A percentile compares a stretch with the other conserved stretches of the same genome.
phyloP scores from a whole-genome alignment of 2,113 vertebrate genomes.

The Prochilodus magdalenae region DNA sequence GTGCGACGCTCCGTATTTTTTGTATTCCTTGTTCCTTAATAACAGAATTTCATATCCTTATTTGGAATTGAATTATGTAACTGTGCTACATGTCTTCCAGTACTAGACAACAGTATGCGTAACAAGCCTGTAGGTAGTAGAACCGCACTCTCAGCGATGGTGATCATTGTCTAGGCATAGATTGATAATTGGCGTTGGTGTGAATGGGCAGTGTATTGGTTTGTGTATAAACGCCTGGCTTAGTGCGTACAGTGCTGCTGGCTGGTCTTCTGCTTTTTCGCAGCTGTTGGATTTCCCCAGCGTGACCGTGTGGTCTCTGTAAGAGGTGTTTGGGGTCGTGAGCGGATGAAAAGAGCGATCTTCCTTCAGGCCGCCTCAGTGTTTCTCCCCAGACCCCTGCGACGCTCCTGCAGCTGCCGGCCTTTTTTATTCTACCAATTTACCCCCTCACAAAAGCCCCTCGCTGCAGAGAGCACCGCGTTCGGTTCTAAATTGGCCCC shows the following conservation, averaged over 20 bases:
- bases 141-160: no score
- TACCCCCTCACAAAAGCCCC: neutral
- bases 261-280: neutral
- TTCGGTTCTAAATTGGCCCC: slow-evolving; percentile 9
- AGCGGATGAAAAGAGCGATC: neutral
- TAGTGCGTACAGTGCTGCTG: neutral
- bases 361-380: neutral
- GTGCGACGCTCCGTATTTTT: no score
- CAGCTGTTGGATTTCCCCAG: neutral
- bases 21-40: no score
- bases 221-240: neutral
- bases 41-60: no score
- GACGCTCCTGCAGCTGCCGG: neutral
- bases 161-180: no score
- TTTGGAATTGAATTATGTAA: no score
- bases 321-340: neutral
- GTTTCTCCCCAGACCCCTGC: neutral
- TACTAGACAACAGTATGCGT: no score
- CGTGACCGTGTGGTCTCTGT: neutral
- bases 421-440: slow-evolving; percentile 11
- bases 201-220: neutral
- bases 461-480: neutral
- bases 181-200: no score
- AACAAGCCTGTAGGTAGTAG: no score
- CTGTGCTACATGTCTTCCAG: no score